A percentile compares a stretch with the other conserved stretches of the same genome.
These are phyloP conservation scores for Micronycteris hirsuta DNA, from an alignment of 2,113 vertebrate genomes.

Conservation along the genomic window DNA sequence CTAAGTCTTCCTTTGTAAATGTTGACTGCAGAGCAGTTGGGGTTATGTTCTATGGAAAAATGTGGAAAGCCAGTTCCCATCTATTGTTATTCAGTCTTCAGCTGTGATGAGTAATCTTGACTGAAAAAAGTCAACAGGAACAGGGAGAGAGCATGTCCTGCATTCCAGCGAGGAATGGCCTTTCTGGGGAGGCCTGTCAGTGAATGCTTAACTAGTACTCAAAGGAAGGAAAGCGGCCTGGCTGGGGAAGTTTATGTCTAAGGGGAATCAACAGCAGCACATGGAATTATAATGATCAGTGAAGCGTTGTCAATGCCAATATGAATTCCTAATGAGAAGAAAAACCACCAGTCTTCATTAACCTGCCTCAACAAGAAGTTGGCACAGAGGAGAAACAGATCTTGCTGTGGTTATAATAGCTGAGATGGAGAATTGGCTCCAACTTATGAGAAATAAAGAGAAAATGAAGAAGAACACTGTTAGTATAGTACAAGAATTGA, in stretches of 20 bases:
- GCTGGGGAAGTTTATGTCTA: neutral
- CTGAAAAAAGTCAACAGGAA: constrained; percentile 59
- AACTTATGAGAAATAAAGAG: neutral
- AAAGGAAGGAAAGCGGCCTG: neutral
- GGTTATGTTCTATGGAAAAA: constrained; percentile 53
- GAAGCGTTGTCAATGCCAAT: constrained; percentile 49
- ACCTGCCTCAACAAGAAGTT: constrained; percentile 61
- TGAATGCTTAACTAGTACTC: constrained; percentile 45
- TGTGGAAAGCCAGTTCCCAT: constrained; percentile 34
- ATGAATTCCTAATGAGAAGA: constrained; percentile 60
- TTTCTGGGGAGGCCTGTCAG: neutral
- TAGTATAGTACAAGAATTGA: neutral
- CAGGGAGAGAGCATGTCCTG: constrained; percentile 10
- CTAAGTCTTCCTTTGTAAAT: neutral
- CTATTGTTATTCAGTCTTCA: constrained; percentile 59
- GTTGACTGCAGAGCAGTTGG: neutral
- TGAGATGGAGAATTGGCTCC: neutral
- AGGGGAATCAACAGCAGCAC: neutral
- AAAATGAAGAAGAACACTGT: neutral
- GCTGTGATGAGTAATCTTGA: constrained; percentile 65
- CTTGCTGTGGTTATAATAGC: neutral
- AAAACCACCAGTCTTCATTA: constrained; percentile 46
- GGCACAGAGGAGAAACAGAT: constrained; percentile 19
- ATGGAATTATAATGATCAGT: constrained; percentile 30
- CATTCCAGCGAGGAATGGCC: constrained; percentile 42